Evolutionary conservation across 2,113 vertebrate species (phyloP), one percentile per base, ranked within the genome.

Genomic region (Cygnus atratus): DNA sequence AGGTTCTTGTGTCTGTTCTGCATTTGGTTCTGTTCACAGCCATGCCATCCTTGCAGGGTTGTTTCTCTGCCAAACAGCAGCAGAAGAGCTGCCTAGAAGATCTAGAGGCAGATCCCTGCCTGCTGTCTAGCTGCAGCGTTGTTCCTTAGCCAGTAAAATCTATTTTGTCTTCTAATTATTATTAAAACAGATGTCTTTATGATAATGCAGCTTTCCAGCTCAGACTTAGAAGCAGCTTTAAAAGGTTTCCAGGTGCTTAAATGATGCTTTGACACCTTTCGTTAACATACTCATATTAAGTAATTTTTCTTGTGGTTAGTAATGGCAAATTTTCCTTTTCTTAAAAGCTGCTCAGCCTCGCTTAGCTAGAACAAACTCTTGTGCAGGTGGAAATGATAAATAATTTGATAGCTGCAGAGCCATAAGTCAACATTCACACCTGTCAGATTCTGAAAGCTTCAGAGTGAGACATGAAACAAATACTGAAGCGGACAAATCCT

Each of bases 11-110:
- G 3, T 20, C 83, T 37, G 14, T 13, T 4, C 37, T 37, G 68
- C 48, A 3, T 76, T 54, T 62, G 90, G 24, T 41, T 72, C 41
- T 79, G 62, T 21, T 71, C 6, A 4, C 57, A 91, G 65, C 90
- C 13, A 0, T 33, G 29, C 8, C n/a, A 3, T 41, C 18, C 28
- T 46, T 15, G 8, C 46, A 6, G 41, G 4, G 68, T 11, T 10
- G 4, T 20, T 74, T 29, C 54, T 83, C 63, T 84, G 68, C n/a
- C 37, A 44, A n/a, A 25, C 24, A n/a, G 18, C 46, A 33, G 52
- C 59, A 46, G 31, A 1, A 25, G 41, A 77, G 52, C 33, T 59
- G 10, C 76, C 8, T 20, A 6, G 2, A 5, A 16, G 81, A 2
- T 24, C n/a, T 59, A 59, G 35, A 26, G 77, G 50, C 57, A 22